phyloP scores from a whole-genome alignment of 2,888 invertebrate genomes.

The Tachina fera region DNA sequence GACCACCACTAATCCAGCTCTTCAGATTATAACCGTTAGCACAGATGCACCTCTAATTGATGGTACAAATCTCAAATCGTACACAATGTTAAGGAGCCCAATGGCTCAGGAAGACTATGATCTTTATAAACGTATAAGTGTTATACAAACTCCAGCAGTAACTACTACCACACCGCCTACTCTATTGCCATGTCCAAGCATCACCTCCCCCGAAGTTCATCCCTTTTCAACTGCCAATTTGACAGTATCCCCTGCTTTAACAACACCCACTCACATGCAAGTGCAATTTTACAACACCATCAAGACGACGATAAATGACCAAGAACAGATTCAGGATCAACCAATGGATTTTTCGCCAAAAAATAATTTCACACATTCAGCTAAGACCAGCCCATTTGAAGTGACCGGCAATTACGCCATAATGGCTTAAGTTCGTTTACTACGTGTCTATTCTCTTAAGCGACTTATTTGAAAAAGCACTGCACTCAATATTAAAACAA shows the following conservation, averaged over 20 bases:
- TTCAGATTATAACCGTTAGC: constrained; percentile 59
- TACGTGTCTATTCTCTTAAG: neutral
- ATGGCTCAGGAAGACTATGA: constrained; percentile 79
- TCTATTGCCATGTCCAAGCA: constrained; percentile 24
- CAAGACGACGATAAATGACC: constrained; percentile 41
- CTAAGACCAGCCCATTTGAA: constrained; percentile 82
- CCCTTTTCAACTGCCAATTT: constrained; percentile 23
- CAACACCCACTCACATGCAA: constrained; percentile 71
- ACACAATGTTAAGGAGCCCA: constrained; percentile 76
- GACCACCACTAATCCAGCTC: constrained; percentile 38
- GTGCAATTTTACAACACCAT: constrained; percentile 74
- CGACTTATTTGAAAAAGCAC: constrained; percentile 1
- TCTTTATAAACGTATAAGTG: constrained; percentile 79
- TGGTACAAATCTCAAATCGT: constrained; percentile 74
- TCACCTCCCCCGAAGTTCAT: constrained; percentile 63
- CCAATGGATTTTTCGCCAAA: constrained; percentile 83
- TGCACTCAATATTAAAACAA: constrained; percentile 15
- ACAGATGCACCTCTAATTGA: constrained; percentile 38
- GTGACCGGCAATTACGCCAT: constrained; percentile 82
- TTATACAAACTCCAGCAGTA: constrained; percentile 78
- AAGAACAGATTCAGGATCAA: constrained; percentile 77
- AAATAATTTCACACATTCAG: constrained; percentile 82
- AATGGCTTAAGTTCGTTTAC: constrained; percentile 76
- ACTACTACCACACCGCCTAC: constrained; percentile 55
- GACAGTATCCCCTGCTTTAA: constrained; percentile 8